Percentiles rank a stretch among this genome's conserved stretches.
These are phyloP conservation scores for Onthophagus taurus DNA, from an alignment of 1,140 invertebrate species.

Conservation along the genomic window DNA sequence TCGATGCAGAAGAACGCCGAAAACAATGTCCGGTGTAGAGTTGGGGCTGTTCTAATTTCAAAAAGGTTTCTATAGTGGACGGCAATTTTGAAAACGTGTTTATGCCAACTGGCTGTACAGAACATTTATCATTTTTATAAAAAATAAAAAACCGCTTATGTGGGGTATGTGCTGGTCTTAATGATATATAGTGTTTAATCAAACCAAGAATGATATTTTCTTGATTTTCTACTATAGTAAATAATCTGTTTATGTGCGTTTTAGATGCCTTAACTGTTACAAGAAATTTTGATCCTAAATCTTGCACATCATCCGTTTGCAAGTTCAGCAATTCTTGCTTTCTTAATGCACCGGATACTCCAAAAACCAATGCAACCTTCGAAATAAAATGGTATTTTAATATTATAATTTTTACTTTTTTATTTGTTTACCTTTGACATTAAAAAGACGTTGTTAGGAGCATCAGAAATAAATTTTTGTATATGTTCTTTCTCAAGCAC, in stretches of 20 bases:
- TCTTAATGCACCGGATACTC: not conserved
- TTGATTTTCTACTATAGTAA: conserved; percentile 4
- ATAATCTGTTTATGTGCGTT: conserved; percentile 7
- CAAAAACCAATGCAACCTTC: conserved; percentile 2
- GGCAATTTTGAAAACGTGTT: conserved; percentile 3
- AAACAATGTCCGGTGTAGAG: conserved; percentile 7
- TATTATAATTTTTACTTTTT: not conserved
- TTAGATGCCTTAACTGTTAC: conserved; percentile 2
- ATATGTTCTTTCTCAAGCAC: not conserved
- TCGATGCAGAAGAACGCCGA: conserved; percentile 4
- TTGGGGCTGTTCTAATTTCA: conserved; percentile 10
- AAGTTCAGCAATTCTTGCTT: conserved; percentile 2
- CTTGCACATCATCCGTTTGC: conserved; percentile 1
- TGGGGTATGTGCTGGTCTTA: conserved; percentile 4
- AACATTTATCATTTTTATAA: conserved; percentile 1
- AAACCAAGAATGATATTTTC: conserved; percentile 4
- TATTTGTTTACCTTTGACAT: not conserved
- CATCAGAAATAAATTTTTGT: not conserved
- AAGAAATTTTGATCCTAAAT: conserved; percentile 9
- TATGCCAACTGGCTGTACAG: conserved; percentile 6
- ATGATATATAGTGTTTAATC: conserved; percentile 3
- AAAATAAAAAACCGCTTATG: conserved; percentile 6
- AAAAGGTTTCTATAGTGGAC: conserved; percentile 1
- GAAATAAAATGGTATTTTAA: not conserved
- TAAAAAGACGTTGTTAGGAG: not conserved